Base-by-base conservation (phyloP, 2,888 invertebrate species). In the Hirtodrosophila alboralis region DNA sequence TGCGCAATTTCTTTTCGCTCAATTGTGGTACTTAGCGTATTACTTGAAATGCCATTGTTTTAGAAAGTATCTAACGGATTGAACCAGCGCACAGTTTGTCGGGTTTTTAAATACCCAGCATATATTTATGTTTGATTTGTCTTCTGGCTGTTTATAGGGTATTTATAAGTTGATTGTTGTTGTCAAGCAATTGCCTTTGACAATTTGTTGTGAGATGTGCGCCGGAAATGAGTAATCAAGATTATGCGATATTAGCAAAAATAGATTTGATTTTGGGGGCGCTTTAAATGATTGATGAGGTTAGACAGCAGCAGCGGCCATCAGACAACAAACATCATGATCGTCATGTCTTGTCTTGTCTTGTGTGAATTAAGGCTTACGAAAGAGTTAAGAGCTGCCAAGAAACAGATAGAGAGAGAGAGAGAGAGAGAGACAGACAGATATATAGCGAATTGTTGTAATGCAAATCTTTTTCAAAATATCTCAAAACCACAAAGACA, bases 211-310 rank as follows among this genome's bases (percentile, higher is more conserved):
- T 72, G 66, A 66, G 84, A 73, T 75, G 74, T 70, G 75, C 81
- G 66, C 77, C 80, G 80, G 80, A 81, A 81, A 81, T 81, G 83
- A 83, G 75, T 84, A 83, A 81, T 81, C 83, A 81, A 84, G 85
- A 81, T 81, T 80, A 72, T 84, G 75, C 60, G 81, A 84, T 79
- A 84, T 79, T 79, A 77, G 79, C 79, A 64, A 80, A 79, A 84
- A 80, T 66, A 75, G 72, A 78, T 76, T 84, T 70, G 84, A 80
- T 77, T 84, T 79, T 80, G 71, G 64, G 75, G 54, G 57, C 60
- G 65, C 73, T 67, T 67, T 61, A 41, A 58, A 74, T 78, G 78
- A 79, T 79, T 74, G 79, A 79, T 84, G 79, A 66, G 71, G 51
- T 64, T 68, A 68, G 62, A 73, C 70, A 73, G 65, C 75, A 71